Percentiles rank a stretch among this genome's conserved stretches.
Conservation (phyloP, 2,113 vertebrate species). For the Sinocyclocheilus anshuiensis region DNA sequence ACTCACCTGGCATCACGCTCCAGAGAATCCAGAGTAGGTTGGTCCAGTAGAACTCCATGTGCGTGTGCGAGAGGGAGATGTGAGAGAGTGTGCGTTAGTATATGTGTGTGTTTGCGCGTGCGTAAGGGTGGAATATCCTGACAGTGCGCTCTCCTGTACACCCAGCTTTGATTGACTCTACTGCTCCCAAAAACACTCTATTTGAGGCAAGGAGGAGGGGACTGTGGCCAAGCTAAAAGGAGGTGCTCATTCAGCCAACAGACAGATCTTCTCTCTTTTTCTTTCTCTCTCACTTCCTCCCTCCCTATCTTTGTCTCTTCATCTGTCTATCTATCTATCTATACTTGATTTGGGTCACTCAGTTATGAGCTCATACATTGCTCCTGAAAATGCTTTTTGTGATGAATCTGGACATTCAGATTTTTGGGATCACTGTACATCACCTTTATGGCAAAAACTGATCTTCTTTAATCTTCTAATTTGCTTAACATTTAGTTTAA, state of each 20-base stretch:
- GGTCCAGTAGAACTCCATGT: conserved; percentile 87
- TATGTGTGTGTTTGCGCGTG: conserved; percentile 52
- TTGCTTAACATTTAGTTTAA: conserved; percentile 14
- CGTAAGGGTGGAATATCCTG: conserved; percentile 71
- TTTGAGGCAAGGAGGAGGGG: conserved; percentile 87
- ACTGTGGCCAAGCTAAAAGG: conserved; percentile 72
- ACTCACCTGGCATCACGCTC: conserved; percentile 87
- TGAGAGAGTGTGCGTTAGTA: conserved; percentile 25
- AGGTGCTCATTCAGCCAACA: conserved; percentile 71
- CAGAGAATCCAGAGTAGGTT: conserved; percentile 83
- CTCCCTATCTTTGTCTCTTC: conserved; percentile 27
- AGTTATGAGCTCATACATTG: neutral
- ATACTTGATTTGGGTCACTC: neutral
- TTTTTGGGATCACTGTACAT: neutral
- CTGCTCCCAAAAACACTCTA: conserved; percentile 75
- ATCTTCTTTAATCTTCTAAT: neutral
- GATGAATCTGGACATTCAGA: neutral
- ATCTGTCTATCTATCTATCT: conserved; percentile 34
- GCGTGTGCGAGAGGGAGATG: conserved; percentile 51
- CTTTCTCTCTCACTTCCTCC: neutral
- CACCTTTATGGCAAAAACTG: neutral
- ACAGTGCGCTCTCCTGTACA: conserved; percentile 66
- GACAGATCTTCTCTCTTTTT: conserved; percentile 41
- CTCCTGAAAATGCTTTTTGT: neutral
- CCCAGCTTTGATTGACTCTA: conserved; percentile 75